Evolutionary conservation across 2,113 vertebrate species (phyloP).

Genomic region (Oryzias javanicus): DNA sequence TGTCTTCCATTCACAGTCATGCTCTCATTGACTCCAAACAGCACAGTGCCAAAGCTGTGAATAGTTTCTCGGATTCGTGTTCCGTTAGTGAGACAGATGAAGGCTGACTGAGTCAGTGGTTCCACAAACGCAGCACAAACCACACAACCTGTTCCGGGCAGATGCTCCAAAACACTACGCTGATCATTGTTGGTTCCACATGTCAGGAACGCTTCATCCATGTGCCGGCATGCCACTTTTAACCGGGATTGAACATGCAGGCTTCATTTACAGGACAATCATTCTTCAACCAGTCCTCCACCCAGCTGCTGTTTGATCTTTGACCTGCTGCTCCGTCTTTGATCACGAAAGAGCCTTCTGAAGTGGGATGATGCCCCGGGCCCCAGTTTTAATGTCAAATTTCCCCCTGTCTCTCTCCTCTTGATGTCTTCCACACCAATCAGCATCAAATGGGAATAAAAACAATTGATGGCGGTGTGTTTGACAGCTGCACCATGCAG

Average conservation of each 20-base stretch:
- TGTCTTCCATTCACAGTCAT: too few relatives aligned
- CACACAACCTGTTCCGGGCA: neutral
- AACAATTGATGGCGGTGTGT: neutral
- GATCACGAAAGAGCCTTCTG: slow-evolving; percentile 37
- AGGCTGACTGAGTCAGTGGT: neutral
- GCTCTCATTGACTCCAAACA: too few relatives aligned
- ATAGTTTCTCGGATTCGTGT: too few relatives aligned
- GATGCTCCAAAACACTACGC: too few relatives aligned
- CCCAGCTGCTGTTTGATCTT: slow-evolving; percentile 42
- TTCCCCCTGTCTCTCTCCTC: slow-evolving; percentile 11
- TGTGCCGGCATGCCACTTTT: neutral
- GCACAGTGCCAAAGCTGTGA: too few relatives aligned
- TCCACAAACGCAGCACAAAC: neutral
- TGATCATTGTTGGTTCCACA: neutral
- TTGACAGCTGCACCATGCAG: slow-evolving; percentile 36
- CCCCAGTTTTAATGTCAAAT: slow-evolving; percentile 23
- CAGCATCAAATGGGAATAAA: slow-evolving; percentile 11
- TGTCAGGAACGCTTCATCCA: slow-evolving; percentile 7
- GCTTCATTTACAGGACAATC: slow-evolving; percentile 33
- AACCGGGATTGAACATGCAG: slow-evolving; percentile 14
- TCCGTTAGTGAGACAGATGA: neutral
- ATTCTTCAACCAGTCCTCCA: slow-evolving; percentile 7
- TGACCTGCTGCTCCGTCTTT: slow-evolving; percentile 51
- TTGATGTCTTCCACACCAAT: slow-evolving; percentile 28
- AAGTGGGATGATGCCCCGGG: slow-evolving; percentile 39